Percentiles rank a stretch among this genome's conserved stretches.
These are phyloP conservation scores for Manacus vitellinus DNA, from an alignment of 2,113 vertebrate species.

Conservation along the genomic window DNA sequence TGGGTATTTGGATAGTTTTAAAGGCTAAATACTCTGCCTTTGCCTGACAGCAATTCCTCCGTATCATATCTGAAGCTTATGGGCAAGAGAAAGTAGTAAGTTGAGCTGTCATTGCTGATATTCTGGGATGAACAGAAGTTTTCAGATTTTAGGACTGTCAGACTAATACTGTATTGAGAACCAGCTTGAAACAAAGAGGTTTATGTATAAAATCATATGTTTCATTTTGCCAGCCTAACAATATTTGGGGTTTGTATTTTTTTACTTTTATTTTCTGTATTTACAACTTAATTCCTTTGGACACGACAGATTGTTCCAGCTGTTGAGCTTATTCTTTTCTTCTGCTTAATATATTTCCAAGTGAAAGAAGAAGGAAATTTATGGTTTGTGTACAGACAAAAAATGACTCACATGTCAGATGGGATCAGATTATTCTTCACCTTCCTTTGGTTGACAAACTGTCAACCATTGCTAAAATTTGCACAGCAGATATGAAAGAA, in stretches of 20 bases:
- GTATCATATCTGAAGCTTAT: background rate
- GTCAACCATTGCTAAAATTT: background rate
- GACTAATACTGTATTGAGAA: background rate
- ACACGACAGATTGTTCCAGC: background rate
- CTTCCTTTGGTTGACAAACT: background rate
- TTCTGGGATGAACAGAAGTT: background rate
- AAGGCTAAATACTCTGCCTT: background rate
- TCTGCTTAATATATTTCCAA: background rate
- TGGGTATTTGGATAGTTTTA: background rate
- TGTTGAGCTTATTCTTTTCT: background rate
- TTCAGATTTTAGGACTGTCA: background rate
- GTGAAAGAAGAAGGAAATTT: background rate
- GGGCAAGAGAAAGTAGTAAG: background rate
- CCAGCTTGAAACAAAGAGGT: background rate
- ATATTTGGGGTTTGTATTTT: background rate
- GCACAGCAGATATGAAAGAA: background rate
- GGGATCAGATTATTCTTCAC: background rate
- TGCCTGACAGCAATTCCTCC: background rate
- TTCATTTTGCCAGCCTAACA: conserved; percentile 3
- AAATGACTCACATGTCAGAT: background rate
- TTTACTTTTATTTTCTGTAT: background rate
- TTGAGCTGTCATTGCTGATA: background rate
- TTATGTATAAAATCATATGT: background rate
- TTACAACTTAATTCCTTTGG: background rate
- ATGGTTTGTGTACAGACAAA: background rate